Evolutionary conservation across 2,113 vertebrate genomes (phyloP).

Genomic region (Oreochromis tanganicae): DNA sequence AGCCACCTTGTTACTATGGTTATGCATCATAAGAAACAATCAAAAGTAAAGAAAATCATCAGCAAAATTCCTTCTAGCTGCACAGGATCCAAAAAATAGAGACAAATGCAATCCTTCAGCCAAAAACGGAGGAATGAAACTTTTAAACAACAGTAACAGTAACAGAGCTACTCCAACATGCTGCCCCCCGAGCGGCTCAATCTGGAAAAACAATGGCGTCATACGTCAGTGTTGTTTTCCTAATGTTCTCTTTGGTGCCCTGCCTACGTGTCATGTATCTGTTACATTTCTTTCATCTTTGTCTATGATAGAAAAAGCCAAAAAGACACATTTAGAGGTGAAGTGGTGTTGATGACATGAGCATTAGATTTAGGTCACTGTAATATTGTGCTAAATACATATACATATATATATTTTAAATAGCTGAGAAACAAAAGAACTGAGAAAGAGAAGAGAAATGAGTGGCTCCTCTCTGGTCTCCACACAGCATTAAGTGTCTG

Average conservation of each 20-base stretch:
- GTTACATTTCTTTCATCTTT: background rate
- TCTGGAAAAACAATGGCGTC: background rate
- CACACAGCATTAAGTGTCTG: background rate
- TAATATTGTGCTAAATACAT: too few relatives aligned
- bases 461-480: background rate
- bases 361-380: background rate
- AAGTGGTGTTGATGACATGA: background rate
- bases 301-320: background rate
- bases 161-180: background rate
- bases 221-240: background rate
- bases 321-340: background rate
- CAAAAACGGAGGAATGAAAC: background rate
- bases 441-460: background rate
- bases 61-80: background rate
- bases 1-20: background rate
- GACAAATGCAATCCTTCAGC: accelerated
- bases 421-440: background rate
- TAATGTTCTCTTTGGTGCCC: background rate
- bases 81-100: background rate
- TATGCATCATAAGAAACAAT: background rate
- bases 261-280: background rate
- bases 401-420: background rate
- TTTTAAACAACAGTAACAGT: background rate
- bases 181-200: background rate
- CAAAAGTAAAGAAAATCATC: background rate